Percentiles rank a stretch among this genome's conserved stretches.
phyloP scores from a whole-genome alignment of 2,797 vertebrate genomes.

The Prunella strophiata region DNA sequence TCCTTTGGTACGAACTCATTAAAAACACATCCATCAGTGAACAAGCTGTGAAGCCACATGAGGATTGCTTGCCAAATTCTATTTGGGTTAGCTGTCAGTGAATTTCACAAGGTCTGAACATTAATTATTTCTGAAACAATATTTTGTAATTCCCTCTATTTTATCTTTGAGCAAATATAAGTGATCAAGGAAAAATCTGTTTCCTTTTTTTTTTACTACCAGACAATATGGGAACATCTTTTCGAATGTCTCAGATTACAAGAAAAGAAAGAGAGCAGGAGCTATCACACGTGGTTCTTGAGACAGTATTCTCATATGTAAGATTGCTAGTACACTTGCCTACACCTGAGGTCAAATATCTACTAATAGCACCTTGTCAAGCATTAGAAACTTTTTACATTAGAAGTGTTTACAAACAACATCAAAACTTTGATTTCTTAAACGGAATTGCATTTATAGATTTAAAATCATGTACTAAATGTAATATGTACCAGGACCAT shows the following conservation, averaged over 20 bases:
- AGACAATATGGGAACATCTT: background rate
- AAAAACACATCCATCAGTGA: conserved; percentile 60
- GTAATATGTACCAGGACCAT: background rate
- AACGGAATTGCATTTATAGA: background rate
- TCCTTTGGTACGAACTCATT: conserved; percentile 38
- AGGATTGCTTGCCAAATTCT: conserved; percentile 48
- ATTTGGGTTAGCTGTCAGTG: conserved; percentile 28
- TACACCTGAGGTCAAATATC: background rate
- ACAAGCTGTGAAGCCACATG: conserved; percentile 22
- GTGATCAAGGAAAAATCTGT: background rate
- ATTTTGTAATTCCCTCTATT: conserved; percentile 14
- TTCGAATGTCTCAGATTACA: background rate
- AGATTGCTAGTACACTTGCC: background rate
- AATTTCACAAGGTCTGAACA: background rate
- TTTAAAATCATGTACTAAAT: background rate
- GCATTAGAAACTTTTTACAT: background rate
- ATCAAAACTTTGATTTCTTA: background rate
- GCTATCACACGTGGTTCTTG: background rate
- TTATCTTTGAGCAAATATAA: conserved; percentile 20
- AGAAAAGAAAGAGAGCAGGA: background rate
- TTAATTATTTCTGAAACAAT: conserved; percentile 33
- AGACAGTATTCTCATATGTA: background rate
- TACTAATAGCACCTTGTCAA: background rate
- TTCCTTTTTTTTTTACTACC: background rate
- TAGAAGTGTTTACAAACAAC: background rate